These are phyloP conservation scores for Lithobates pipiens DNA, from an alignment of 2,797 vertebrate genomes.

Conservation along the genomic window DNA sequence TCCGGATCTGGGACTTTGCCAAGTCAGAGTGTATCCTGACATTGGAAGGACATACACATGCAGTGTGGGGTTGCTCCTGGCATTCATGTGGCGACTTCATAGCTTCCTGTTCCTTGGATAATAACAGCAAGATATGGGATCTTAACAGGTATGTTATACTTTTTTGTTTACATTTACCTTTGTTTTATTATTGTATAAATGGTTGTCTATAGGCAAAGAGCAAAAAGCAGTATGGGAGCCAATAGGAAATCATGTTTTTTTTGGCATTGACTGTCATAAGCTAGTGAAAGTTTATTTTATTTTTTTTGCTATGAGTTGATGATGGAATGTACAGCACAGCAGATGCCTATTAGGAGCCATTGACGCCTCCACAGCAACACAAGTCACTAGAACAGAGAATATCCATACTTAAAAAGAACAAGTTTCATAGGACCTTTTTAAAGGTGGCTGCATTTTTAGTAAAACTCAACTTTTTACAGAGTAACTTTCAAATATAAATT, in stretches of 20 bases:
- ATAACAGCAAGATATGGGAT: constrained; percentile 84
- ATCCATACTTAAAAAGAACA: background rate
- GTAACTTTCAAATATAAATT: background rate
- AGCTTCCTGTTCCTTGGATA: constrained; percentile 84
- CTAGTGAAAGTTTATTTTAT: too few relatives aligned
- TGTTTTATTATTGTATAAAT: too few relatives aligned
- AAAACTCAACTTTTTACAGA: background rate
- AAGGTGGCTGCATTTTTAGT: background rate
- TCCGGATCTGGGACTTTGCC: constrained; percentile 77
- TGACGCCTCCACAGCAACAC: too few relatives aligned
- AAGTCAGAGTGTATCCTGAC: constrained; percentile 73
- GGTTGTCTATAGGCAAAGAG: too few relatives aligned
- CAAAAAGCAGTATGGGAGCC: too few relatives aligned
- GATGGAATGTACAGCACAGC: too few relatives aligned
- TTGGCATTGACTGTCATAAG: too few relatives aligned
- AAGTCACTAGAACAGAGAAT: background rate
- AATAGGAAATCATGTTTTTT: too few relatives aligned
- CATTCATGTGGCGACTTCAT: constrained; percentile 81
- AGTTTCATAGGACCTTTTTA: background rate
- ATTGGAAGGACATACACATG: constrained; percentile 71
- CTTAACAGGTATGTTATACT: constrained; percentile 72
- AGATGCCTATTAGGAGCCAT: too few relatives aligned
- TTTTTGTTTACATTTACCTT: background rate
- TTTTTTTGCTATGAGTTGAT: too few relatives aligned
- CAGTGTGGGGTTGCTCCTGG: constrained; percentile 78